Evolutionary conservation across 2,888 invertebrate species (phyloP).

Genomic region (Tanypteryx hageni): DNA sequence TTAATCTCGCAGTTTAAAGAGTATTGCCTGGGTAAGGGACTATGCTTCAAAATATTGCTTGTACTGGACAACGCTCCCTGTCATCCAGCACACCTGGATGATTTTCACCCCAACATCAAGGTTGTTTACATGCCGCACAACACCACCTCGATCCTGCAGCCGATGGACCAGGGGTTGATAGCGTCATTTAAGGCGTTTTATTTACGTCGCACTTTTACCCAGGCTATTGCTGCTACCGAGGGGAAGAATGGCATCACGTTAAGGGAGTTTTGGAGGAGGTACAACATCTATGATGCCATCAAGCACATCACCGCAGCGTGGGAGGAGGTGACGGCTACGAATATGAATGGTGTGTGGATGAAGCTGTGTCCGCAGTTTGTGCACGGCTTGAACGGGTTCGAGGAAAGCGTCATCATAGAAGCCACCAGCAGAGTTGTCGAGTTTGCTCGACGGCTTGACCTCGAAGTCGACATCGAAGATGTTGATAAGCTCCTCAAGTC

Average conservation of each 20-base stretch:
- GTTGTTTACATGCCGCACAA: conserved; percentile 68
- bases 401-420: too few relatives aligned
- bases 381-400: too few relatives aligned
- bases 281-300: too few relatives aligned
- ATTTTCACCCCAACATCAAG: background rate
- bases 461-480: too few relatives aligned
- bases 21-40: conserved; percentile 67
- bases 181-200: conserved; percentile 65
- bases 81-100: conserved; percentile 66
- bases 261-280: too few relatives aligned
- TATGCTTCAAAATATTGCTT: conserved; percentile 70
- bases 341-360: too few relatives aligned
- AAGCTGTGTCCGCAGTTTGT: too few relatives aligned
- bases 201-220: conserved; percentile 58
- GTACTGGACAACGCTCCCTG: conserved; percentile 69
- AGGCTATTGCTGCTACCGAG: background rate
- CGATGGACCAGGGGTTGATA: conserved; percentile 66
- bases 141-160: conserved; percentile 65
- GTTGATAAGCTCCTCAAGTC: too few relatives aligned
- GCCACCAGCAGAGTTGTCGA: too few relatives aligned
- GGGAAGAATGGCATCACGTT: background rate
- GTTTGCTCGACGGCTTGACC: too few relatives aligned
- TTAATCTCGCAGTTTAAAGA: background rate
- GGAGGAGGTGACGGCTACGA: too few relatives aligned
- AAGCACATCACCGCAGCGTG: too few relatives aligned